Evolutionary conservation across 1,140 invertebrate genomes (phyloP), one percentile per base, ranked within the genome.

Genomic region (Neodiprion virginianus): DNA sequence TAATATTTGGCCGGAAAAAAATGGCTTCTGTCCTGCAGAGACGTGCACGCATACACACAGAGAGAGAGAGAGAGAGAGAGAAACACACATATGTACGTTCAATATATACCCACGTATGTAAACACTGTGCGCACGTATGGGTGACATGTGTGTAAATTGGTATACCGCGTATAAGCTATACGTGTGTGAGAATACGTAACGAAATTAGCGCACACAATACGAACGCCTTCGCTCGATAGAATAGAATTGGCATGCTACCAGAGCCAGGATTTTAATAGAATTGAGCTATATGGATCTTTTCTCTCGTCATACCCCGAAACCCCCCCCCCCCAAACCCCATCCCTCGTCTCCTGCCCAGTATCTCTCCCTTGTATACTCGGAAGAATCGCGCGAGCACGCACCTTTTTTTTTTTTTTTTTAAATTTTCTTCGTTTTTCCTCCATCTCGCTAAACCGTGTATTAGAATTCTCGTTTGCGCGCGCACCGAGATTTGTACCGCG

Each of bases 151-250:
- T 40, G 28, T 40, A 40, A 40, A 40, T 40, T 40, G 1, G 28
- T 40, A 40, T 40, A 21, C 17, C 17, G 28, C 28, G 5, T 76
- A 49, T 72, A 73, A 40, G 1, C 2, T 40, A 4, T 40, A 40
- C 28, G 28, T 1, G 28, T 40, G 28, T 67, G 67, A 75, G 69
- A 82, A 78, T 80, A 79, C 72, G 82, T 81, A 85, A 85, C 82
- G 77, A 84, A 87, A 88, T 87, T 87, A 87, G 85, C 83, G 77
- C 81, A 74, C 76, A 87, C 83, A 86, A 87, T 86, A 82, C 81
- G 81, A 81, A 80, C 82, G 84, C 84, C 84, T 87, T 87, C 83
- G 80, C 81, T 76, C 79, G 81, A 81, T 79, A 85, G 87, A 88
- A 87, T 88, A 88, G 86, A 87, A 78, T 85, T 88, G 86, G 86